Evolutionary conservation across 2,113 vertebrate species (phyloP).

Genomic region (Pampusana beccarii): DNA sequence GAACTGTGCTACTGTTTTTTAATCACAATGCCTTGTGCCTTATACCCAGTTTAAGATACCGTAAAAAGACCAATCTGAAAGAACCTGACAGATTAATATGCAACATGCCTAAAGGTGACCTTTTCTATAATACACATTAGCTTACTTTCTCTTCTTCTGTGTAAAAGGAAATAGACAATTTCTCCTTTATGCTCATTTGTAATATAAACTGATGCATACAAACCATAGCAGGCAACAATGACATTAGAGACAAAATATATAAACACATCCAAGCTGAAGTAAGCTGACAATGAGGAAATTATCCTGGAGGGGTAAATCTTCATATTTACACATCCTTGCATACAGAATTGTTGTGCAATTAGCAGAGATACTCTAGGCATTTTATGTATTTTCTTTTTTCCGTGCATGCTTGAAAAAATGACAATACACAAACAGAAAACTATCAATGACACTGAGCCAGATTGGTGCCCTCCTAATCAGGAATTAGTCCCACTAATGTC

Average conservation of each 20-base stretch:
- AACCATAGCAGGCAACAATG: neutral
- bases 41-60: neutral
- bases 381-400: neutral
- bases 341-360: neutral
- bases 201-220: neutral
- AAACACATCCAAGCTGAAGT: neutral
- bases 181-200: neutral
- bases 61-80: neutral
- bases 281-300: neutral
- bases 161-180: neutral
- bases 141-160: neutral
- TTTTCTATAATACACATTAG: neutral
- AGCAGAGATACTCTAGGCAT: neutral
- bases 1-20: neutral
- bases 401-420: neutral
- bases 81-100: neutral
- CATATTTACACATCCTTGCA: neutral
- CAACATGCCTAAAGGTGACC: neutral
- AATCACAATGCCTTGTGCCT: neutral
- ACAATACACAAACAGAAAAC: neutral
- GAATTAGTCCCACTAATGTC: neutral
- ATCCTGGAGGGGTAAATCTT: neutral
- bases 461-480: neutral
- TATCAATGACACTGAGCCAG: neutral
- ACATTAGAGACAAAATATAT: neutral